phyloP scores from a whole-genome alignment of 1,140 invertebrate genomes.

The Sycophaga agraensis region DNA sequence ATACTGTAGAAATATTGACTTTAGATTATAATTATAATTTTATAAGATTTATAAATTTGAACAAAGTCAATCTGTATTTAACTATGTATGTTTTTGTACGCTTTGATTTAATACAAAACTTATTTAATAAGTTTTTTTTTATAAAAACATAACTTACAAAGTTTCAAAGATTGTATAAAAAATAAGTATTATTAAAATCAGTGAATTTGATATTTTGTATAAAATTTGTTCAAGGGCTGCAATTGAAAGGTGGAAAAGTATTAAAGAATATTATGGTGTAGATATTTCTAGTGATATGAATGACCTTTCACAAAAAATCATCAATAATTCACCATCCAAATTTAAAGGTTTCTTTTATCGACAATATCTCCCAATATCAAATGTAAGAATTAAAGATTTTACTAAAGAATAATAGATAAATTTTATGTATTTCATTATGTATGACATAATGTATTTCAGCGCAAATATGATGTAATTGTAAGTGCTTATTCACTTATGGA shows the following conservation, averaged over 20 bases:
- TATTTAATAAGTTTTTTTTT: no score
- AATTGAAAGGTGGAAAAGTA: conserved; percentile 68
- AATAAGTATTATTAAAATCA: no score
- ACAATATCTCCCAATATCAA: conserved; percentile 77
- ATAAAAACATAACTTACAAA: no score
- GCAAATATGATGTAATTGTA: conserved; percentile 77
- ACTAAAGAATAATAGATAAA: conserved; percentile 26
- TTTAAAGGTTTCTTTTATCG: conserved; percentile 70
- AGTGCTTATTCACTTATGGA: conserved; percentile 82
- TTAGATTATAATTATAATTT: no score
- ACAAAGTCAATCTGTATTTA: not conserved
- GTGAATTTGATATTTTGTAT: no score
- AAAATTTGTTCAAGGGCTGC: conserved; percentile 68
- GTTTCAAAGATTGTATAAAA: no score
- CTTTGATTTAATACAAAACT: no score
- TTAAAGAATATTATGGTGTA: conserved; percentile 81
- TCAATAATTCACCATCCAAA: conserved; percentile 63
- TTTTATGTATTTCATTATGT: not conserved
- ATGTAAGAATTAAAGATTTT: conserved; percentile 49
- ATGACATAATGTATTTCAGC: conserved; percentile 54
- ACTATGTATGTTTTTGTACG: no score
- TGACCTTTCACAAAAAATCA: conserved; percentile 71
- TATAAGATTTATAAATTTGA: not conserved
- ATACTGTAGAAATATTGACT: no score
- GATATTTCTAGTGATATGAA: conserved; percentile 80